A percentile compares a stretch with the other conserved stretches of the same genome.
Evolutionary conservation across 30 jellyfish, hydroid and myxozoan species (phyloP).

Genomic region (Turritopsis rubra): DNA sequence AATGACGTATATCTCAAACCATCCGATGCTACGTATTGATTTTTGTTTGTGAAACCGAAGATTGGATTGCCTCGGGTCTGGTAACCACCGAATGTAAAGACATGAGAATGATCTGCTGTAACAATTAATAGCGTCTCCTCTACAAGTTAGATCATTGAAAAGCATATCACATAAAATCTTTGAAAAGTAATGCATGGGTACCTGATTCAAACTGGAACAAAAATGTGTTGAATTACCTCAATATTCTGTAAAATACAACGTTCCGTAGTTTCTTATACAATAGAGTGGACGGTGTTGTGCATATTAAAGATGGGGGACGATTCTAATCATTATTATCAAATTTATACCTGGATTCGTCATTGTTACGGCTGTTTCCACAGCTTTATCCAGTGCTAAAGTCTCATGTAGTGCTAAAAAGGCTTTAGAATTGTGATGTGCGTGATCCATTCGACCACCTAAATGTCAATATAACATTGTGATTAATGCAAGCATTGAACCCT

Average conservation of each 20-base stretch:
- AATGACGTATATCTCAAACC: constrained; percentile 48
- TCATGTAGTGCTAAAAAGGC: constrained; percentile 61
- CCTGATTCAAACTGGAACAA: not conserved
- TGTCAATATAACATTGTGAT: not conserved
- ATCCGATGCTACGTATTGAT: constrained; percentile 28
- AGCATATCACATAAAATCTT: too few relatives aligned
- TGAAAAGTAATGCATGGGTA: too few relatives aligned
- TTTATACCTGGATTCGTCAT: constrained; percentile 58
- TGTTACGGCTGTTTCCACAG: constrained; percentile 52
- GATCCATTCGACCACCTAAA: constrained; percentile 77
- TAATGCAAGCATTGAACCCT: too few relatives aligned
- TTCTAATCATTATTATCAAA: too few relatives aligned
- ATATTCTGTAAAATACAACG: too few relatives aligned
- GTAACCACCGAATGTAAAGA: constrained; percentile 64
- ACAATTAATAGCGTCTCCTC: constrained; percentile 72
- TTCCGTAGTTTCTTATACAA: too few relatives aligned
- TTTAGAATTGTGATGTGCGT: constrained; percentile 61
- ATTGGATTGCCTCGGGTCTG: constrained; percentile 66
- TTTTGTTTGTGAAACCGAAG: constrained; percentile 36
- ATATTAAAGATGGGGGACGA: too few relatives aligned
- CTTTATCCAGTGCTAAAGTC: constrained; percentile 61
- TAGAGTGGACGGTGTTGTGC: too few relatives aligned
- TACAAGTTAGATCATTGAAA: not conserved
- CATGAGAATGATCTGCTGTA: constrained; percentile 85
- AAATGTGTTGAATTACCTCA: too few relatives aligned